Evolutionary conservation across 1,140 invertebrate genomes (phyloP), one percentile per base, ranked within the genome.

Genomic region (Drosophila novamexicana): DNA sequence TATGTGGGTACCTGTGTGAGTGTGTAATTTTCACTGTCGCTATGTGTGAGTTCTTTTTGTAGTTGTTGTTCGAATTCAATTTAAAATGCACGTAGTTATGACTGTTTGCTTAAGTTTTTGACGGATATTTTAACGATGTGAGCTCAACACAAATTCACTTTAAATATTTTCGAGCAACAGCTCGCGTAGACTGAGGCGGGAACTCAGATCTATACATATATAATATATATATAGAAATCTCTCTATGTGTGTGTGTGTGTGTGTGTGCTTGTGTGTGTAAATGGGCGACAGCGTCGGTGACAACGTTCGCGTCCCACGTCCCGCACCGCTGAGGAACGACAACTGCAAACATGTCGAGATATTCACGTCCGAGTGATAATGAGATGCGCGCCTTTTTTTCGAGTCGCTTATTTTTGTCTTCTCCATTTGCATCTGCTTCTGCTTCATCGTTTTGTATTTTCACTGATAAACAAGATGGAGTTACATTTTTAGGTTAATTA

Each of bases 301-400:
- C 81, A 77, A 77, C 80, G 75, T 69, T 59, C 67, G 64, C 81
- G 69, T 73, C 36, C 52, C 66, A 57, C 50, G 63, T 75, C 72
- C 78, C 65, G 50, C 74, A 75, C 70, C 68, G 70, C 65, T 77
- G 84, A 88, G 80, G 74, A 90, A 77, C 82, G 75, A 90, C 84
- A 81, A 89, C 71, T 75, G 77, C 84, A 89, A 89, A 89, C 84
- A 89, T 89, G 84, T 89, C 84, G 85, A 89, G 84, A 88, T 86
- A 88, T 91, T 91, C 90, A 91, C 90, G 90, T 91, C 82, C 85
- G 82, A 90, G 90, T 91, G 90, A 91, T 91, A 91, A 91, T 91
- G 90, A 91, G 86, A 91, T 91, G 90, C 83, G 75, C 90, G 83
- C 83, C 85, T 81, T 84, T 77, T 72, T 86, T 86, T 85, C 75